Evolutionary conservation across 2,113 vertebrate genomes (phyloP).

Genomic region (Antigone vipio): DNA sequence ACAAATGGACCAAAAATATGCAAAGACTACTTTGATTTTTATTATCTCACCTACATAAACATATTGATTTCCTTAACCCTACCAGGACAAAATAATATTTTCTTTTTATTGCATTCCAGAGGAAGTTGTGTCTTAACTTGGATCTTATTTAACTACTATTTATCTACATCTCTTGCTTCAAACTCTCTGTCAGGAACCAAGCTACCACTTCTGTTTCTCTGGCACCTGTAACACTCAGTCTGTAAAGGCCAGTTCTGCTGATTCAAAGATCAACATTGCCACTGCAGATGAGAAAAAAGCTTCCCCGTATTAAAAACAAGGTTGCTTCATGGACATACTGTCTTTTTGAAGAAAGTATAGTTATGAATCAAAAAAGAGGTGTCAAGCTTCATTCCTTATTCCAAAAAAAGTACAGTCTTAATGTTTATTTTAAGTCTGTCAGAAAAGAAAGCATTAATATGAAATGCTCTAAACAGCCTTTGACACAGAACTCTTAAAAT

Average conservation of each 20-base stretch:
- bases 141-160: not conserved
- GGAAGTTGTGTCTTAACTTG: not conserved
- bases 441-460: not conserved
- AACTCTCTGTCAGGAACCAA: not conserved
- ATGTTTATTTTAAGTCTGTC: not conserved
- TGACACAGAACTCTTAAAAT: not conserved
- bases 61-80: not conserved
- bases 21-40: conserved; percentile 25
- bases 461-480: not conserved
- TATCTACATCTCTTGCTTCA: not conserved
- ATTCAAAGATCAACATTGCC: not conserved
- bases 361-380: not conserved
- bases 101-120: conserved; percentile 30
- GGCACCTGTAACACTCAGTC: not conserved
- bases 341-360: not conserved
- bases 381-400: not conserved
- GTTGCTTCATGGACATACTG: not conserved
- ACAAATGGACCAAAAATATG: conserved; percentile 11
- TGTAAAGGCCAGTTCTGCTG: not conserved
- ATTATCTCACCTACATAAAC: conserved; percentile 19
- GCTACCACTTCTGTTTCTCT: not conserved
- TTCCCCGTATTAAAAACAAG: not conserved
- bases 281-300: not conserved
- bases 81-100: not conserved
- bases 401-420: not conserved